Evolutionary conservation across 2,888 invertebrate genomes (phyloP), one percentile per base, ranked within the genome.

Genomic region (Neoascia interrupta): DNA sequence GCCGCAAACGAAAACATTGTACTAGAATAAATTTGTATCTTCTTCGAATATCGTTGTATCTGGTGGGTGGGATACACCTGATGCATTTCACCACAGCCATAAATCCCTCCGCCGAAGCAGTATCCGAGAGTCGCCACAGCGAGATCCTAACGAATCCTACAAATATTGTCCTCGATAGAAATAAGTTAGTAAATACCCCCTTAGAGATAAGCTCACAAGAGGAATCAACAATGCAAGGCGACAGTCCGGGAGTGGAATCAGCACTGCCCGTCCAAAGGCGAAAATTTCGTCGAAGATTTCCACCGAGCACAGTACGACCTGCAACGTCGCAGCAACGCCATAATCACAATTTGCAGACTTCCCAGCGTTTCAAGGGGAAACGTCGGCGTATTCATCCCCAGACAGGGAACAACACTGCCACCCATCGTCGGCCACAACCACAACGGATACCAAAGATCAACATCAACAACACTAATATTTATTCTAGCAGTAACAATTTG

Each of bases 31-130:
- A 82, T 60, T 49, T 82, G 11, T 69, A 75, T 68, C 49, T 82
- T 1, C 41, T 82, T n/a, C 70, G 72, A 43, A 74, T 81, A 60
- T 74, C 66, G 34, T 39, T 82, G 47, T 81, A 79, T 70, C 75
- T 82, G 72, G 82, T 84, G 83, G 83, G 83, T 81, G 83, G 72
- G 13, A 68, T 76, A 10, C 51, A 68, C 10, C 39, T 68, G 5
- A 18, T 72, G 10, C 53, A 68, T 47, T 58, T 16, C 13, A 13
- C 75, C 5, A 34, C 72, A 37, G 45, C 66, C 43, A 72, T 19
- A 23, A 6, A 18, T 2, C 8, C 11, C 26, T 13, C 41, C 11
- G 34, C 43, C 28, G 54, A 64, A 34, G 23, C 64, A 18, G 23
- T 64, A 49, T 41, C 31, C 31, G 39, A 56, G 6, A 58, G 37